phyloP scores from a whole-genome alignment of 2,113 vertebrate genomes.

The Hassar affinis region DNA sequence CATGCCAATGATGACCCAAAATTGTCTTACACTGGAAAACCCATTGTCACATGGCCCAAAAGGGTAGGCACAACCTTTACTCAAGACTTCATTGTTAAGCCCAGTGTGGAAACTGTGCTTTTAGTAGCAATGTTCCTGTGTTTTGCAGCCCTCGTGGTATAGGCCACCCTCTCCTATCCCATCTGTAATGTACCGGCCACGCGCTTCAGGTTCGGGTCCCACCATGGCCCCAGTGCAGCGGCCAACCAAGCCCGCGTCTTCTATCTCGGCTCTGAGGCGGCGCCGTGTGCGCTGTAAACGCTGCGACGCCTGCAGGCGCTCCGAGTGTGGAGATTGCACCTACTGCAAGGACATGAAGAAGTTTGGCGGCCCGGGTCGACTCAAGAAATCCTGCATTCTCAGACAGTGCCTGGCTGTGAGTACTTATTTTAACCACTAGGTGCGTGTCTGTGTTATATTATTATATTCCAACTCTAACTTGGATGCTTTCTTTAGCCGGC shows the following conservation, averaged over 20 bases:
- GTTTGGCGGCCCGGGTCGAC: conserved; percentile 89
- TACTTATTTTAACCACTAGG: conserved; percentile 19
- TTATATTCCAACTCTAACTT: neutral
- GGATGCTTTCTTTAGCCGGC: conserved; percentile 79
- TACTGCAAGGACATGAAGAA: conserved; percentile 96
- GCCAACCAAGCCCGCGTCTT: conserved; percentile 74
- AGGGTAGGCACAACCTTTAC: conserved; percentile 75
- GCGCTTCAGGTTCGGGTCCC: conserved; percentile 57
- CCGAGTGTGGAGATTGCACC: conserved; percentile 89
- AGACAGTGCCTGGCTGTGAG: conserved; percentile 90
- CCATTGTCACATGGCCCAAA: conserved; percentile 95
- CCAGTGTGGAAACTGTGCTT: neutral
- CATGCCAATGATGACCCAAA: conserved; percentile 82
- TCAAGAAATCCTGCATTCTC: conserved; percentile 91
- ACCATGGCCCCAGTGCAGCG: conserved; percentile 71
- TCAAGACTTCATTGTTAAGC: neutral
- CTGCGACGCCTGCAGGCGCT: conserved; percentile 87
- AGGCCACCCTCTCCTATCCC: conserved; percentile 60
- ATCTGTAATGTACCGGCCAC: conserved; percentile 66
- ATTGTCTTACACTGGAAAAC: conserved; percentile 88
- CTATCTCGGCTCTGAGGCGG: conserved; percentile 84
- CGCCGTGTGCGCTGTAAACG: conserved; percentile 89
- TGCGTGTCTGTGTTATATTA: neutral
- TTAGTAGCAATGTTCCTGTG: neutral
- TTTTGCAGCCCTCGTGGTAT: conserved; percentile 73